phyloP scores from a whole-genome alignment of 2,797 vertebrate genomes.

The Sandelia bainsii region DNA sequence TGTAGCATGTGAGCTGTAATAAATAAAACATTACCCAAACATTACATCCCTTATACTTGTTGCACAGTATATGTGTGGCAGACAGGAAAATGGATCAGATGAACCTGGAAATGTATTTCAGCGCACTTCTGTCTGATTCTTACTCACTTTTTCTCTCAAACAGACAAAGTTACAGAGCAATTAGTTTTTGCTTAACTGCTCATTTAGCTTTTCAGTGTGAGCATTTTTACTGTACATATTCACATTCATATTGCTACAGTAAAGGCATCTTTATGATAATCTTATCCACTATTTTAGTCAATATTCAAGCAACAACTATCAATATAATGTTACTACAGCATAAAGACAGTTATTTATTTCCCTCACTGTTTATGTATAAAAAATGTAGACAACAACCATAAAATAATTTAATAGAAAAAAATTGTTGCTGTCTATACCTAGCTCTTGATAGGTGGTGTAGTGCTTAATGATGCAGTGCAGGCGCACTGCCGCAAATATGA shows the following conservation, averaged over 20 bases:
- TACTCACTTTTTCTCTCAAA: conserved; percentile 3
- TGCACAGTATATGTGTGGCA: neutral
- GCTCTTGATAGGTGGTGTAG: conserved; percentile 20
- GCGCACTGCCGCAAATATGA: conserved; percentile 10
- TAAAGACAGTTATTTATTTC: neutral
- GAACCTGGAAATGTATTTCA: conserved; percentile 7
- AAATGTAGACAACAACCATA: conserved; percentile 3
- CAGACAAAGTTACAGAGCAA: neutral
- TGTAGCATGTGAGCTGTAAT: neutral
- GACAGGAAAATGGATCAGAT: too few relatives aligned
- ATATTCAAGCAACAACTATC: neutral
- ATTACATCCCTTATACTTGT: neutral
- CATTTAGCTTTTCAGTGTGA: neutral
- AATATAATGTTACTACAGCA: neutral
- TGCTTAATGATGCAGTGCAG: conserved; percentile 21
- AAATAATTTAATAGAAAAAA: conserved; percentile 15
- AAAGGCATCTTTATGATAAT: neutral
- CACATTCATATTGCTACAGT: neutral
- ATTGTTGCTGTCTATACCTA: conserved; percentile 2
- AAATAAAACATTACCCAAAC: neutral
- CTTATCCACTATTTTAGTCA: neutral
- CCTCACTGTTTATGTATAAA: conserved; percentile 3
- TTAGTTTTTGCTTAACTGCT: neutral
- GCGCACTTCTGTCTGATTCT: conserved; percentile 14
- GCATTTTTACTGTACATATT: neutral